Evolutionary conservation across 2,113 vertebrate genomes (phyloP).

Genomic region (Buteo buteo): DNA sequence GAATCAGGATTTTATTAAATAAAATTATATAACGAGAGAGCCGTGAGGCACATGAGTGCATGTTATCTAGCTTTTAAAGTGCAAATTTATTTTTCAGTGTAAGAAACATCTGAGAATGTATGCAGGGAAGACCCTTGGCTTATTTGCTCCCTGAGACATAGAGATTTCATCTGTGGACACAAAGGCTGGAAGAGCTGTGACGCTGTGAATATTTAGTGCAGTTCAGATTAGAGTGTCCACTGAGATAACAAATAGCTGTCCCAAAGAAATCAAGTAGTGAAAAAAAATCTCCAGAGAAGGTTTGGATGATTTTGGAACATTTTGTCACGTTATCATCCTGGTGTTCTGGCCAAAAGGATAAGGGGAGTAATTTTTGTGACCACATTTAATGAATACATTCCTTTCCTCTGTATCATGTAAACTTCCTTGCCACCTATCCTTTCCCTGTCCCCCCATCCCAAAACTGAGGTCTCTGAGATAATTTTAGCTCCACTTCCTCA

Average conservation of each 20-base stretch:
- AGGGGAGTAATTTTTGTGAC: background rate
- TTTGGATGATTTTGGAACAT: background rate
- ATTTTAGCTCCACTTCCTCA: background rate
- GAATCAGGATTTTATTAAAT: background rate
- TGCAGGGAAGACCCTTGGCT: background rate
- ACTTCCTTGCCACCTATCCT: background rate
- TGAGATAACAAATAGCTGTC: background rate
- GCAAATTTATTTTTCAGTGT: background rate
- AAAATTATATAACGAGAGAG: background rate
- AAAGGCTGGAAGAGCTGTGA: background rate
- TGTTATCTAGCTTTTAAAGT: background rate
- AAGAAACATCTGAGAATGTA: background rate
- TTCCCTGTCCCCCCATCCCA: background rate
- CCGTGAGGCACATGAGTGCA: background rate
- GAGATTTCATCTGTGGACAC: background rate
- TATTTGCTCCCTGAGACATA: background rate
- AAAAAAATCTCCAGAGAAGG: fast-evolving
- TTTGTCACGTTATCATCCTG: background rate
- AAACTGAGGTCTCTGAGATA: background rate
- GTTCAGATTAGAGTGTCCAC: background rate
- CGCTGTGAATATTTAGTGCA: background rate
- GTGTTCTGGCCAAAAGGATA: background rate
- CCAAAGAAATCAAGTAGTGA: background rate
- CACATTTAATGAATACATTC: background rate
- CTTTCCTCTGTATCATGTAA: background rate